phyloP scores from a whole-genome alignment of 2,113 vertebrate genomes.

The Podarcis muralis region DNA sequence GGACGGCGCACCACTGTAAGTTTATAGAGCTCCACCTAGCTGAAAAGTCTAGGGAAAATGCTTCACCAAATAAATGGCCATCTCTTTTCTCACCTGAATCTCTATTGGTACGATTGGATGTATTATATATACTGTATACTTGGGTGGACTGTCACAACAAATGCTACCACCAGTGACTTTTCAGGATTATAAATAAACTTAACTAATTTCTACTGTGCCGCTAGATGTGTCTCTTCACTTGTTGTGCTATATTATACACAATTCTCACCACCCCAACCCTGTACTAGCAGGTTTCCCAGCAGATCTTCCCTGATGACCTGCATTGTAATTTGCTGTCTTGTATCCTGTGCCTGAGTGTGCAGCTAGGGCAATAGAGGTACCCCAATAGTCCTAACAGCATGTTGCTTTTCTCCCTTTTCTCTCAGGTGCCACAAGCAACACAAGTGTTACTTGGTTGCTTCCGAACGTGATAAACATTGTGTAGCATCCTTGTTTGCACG shows the following conservation, averaged over 20 bases:
- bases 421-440: not conserved
- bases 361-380: not conserved
- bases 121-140: not conserved
- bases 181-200: conserved; percentile 1
- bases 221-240: not conserved
- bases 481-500: no score
- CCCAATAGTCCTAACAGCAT: not conserved
- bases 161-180: not conserved
- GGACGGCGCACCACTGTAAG: not conserved
- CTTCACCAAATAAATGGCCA: not conserved
- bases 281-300: not conserved
- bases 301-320: not conserved
- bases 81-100: not conserved
- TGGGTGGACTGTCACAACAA: not conserved
- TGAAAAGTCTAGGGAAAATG: not conserved
- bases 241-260: not conserved
- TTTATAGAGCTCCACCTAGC: not conserved
- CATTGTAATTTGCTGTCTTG: not conserved
- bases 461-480: no score
- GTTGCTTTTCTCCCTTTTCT: not conserved
- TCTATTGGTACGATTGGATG: not conserved
- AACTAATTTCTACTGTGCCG: not conserved
- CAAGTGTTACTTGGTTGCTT: no score
- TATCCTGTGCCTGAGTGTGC: not conserved
- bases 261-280: no score